A percentile compares a stretch with the other conserved stretches of the same genome.
Conservation (phyloP, 2,797 vertebrate genomes). For the Falco naumanni region DNA sequence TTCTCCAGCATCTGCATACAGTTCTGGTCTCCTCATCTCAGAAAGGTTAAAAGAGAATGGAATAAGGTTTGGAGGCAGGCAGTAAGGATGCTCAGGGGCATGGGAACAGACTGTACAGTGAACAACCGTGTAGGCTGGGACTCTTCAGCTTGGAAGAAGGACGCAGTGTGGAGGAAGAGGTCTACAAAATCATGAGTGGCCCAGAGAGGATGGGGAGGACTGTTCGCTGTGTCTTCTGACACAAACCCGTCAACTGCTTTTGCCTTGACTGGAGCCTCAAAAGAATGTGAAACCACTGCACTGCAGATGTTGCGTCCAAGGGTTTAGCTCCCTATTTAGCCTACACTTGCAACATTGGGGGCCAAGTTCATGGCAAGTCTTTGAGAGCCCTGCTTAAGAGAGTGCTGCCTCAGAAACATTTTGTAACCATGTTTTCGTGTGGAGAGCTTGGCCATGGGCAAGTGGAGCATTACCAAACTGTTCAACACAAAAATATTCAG, state of each 20-base stretch:
- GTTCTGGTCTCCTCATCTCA: neutral
- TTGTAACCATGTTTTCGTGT: constrained; percentile 45
- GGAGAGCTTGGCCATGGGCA: neutral
- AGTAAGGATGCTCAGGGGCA: neutral
- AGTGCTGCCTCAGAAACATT: constrained; percentile 42
- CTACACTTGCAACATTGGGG: neutral
- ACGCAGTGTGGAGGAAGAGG: neutral
- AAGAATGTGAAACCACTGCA: neutral
- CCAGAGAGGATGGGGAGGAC: neutral
- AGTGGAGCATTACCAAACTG: constrained; percentile 47
- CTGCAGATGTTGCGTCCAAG: neutral
- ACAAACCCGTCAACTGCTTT: neutral
- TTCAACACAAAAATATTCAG: constrained; percentile 44
- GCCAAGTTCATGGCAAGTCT: constrained; percentile 34
- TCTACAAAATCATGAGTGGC: neutral
- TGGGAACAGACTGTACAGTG: neutral
- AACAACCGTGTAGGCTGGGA: neutral
- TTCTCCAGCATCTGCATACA: neutral
- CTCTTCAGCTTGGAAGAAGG: neutral
- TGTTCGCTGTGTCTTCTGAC: neutral
- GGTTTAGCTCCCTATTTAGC: neutral
- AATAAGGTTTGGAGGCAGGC: neutral
- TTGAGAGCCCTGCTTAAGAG: neutral
- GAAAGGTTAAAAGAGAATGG: neutral
- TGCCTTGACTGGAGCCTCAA: neutral